Percentiles rank a stretch among this genome's conserved stretches.
Evolutionary conservation across 2,797 vertebrate genomes (phyloP).

Genomic region (Myripristis murdjan): DNA sequence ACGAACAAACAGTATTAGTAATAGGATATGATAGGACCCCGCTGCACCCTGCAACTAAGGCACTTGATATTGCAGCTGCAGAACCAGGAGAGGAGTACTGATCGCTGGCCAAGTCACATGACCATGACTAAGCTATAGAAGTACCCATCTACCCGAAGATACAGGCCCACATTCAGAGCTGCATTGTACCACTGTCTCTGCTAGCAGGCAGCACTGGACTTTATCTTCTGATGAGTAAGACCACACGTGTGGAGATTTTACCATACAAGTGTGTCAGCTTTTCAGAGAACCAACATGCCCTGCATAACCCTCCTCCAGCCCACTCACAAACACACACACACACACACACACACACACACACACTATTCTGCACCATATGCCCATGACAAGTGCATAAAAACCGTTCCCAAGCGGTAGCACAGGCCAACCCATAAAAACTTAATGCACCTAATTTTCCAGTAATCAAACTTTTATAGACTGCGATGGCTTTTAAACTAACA

Average conservation of each 20-base stretch:
- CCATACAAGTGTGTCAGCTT: conserved; percentile 69
- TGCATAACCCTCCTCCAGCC: conserved; percentile 36
- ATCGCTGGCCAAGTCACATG: conserved; percentile 50
- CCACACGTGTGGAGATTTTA: conserved; percentile 64
- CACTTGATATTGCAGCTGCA: conserved; percentile 33
- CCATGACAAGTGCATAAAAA: conserved; percentile 92
- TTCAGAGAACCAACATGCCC: conserved; percentile 56
- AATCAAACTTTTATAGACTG: conserved; percentile 99
- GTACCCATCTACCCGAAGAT: conserved; percentile 27
- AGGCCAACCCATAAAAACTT: conserved; percentile 96
- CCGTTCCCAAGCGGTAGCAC: conserved; percentile 93
- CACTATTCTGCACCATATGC: conserved; percentile 85
- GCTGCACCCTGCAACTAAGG: conserved; percentile 55
- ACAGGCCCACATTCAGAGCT: conserved; percentile 66
- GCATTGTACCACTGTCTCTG: conserved; percentile 60
- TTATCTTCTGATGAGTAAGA: conserved; percentile 62
- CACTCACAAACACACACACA: conserved; percentile 46
- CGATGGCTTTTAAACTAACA: conserved; percentile 97
- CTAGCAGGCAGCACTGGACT: conserved; percentile 31
- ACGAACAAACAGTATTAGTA: conserved; percentile 75
- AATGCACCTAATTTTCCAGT: conserved; percentile 95
- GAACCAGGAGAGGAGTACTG: conserved; percentile 11
- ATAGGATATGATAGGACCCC: conserved; percentile 67
- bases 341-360: conserved; percentile 43
- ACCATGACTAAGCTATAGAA: conserved; percentile 32